Evolutionary conservation across 37 sponge, comb jelly and placozoan species (phyloP).

Genomic region (Mnemiopsis leidyi): DNA sequence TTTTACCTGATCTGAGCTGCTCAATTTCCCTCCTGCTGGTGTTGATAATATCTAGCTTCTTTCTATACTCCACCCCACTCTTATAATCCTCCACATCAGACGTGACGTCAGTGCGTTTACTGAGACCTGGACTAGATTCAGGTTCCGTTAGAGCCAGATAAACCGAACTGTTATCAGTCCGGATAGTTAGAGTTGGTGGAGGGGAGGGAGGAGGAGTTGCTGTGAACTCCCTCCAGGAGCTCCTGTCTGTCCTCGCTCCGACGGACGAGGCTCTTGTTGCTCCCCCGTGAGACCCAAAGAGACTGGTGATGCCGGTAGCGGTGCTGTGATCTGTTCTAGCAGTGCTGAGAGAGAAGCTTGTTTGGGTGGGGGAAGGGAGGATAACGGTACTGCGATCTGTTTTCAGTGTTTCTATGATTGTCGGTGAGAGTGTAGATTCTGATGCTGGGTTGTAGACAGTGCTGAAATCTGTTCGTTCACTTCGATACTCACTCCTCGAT

Average conservation of each 20-base stretch:
- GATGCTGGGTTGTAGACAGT: background rate
- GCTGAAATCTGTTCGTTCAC: background rate
- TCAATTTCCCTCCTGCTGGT: constrained; percentile 17
- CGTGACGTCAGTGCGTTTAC: background rate
- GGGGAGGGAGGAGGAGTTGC: background rate
- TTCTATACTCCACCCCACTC: background rate
- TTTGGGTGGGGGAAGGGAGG: background rate
- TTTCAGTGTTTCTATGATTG: background rate
- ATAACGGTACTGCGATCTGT: constrained; percentile 7
- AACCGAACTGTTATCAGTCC: background rate
- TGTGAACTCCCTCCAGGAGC: background rate
- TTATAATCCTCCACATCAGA: background rate
- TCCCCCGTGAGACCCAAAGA: background rate
- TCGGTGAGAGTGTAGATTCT: background rate
- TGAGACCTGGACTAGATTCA: background rate
- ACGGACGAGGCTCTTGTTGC: background rate
- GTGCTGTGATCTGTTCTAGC: background rate
- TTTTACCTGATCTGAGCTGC: background rate
- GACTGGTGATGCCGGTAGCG: background rate
- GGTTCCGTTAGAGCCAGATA: background rate
- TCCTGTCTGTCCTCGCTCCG: background rate
- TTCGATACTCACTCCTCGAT: background rate
- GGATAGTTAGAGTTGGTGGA: background rate
- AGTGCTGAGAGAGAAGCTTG: background rate
- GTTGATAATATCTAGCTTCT: background rate